Percentiles rank a stretch among this genome's conserved stretches.
Evolutionary conservation across 1,140 invertebrate species (phyloP).

Genomic region (Drosophila pectinifera): DNA sequence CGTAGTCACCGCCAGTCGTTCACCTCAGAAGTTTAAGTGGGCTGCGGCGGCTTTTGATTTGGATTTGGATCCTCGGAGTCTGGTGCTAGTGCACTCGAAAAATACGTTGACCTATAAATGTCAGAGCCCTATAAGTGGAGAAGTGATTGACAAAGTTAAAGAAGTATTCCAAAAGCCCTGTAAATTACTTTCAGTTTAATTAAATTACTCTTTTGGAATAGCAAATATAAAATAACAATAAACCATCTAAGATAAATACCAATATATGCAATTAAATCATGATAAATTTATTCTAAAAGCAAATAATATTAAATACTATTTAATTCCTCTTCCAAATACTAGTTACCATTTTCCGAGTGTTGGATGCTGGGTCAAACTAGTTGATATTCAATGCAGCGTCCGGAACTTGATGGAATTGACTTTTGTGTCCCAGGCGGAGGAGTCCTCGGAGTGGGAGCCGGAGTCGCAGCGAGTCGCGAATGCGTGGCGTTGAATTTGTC

Average conservation of each 20-base stretch:
- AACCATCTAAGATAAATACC: too few relatives aligned
- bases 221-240: too few relatives aligned
- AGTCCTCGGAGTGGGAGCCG: background rate
- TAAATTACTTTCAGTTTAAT: too few relatives aligned
- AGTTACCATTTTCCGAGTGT: slow-evolving; percentile 13
- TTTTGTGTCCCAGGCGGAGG: slow-evolving; percentile 58
- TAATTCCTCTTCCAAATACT: too few relatives aligned
- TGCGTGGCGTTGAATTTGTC: slow-evolving; percentile 75
- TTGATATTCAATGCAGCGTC: slow-evolving; percentile 80
- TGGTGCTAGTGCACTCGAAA: slow-evolving; percentile 27
- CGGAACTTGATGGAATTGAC: slow-evolving; percentile 81
- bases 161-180: too few relatives aligned
- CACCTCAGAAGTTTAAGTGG: slow-evolving; percentile 77
- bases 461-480: slow-evolving; percentile 28
- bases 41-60: slow-evolving; percentile 36
- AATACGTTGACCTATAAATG: slow-evolving; percentile 9
- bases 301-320: background rate
- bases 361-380: slow-evolving; percentile 53
- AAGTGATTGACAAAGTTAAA: background rate
- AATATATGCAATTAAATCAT: background rate
- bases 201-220: too few relatives aligned
- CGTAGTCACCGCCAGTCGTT: slow-evolving; percentile 38
- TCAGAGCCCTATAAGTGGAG: too few relatives aligned
- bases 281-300: background rate
- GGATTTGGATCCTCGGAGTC: slow-evolving; percentile 22